Base-by-base conservation (phyloP, 35 echinoderm and acorn worm genomes). In the Heliocidaris erythrogramma region DNA sequence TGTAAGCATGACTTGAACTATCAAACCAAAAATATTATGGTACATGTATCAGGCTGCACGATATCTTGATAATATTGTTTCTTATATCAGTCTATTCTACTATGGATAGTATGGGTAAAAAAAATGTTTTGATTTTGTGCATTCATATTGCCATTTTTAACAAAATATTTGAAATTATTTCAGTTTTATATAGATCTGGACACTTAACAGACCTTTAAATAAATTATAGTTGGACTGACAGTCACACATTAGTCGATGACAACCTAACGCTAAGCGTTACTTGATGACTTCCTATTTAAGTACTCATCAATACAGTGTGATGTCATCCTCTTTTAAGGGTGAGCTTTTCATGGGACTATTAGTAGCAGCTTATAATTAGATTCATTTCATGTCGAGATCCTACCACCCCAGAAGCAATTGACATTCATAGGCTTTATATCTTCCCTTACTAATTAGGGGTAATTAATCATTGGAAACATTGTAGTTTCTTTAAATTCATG, bases 301-400 rank as follows among this genome's bases (percentile, higher is more conserved):
- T 78, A 78, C 65, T 78, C 65, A 78, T 78, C 65, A n/a, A 27
- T 4, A 78, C 18, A 27, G 65, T 78, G 65, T 78, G 65, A 78
- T 18, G 21, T n/a, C 65, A 27, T n/a, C 27, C 18, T 78, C 17
- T 69, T 69, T 3, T n/a, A 78, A 78, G 65, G n/a, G 65, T 78
- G 65, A 78, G 21, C 27, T 78, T 27, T 78, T 78, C 65, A 78
- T 78, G 65, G 65, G 65, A n/a, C 65, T 27, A 78, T 78, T 78
- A 78, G 65, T 78, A 18, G 65, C 65, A 21, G 65, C 18, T 7
- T 21, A 17, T 78, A 78, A 78, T 78, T 78, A 78, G 65, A 78
- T 78, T 78, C n/a, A 78, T 78, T 78, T 78, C 65, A 78, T 18
- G 65, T 78, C 65, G 65, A 78, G 65, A 27, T 78, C 65, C 65